phyloP scores from a whole-genome alignment of 1,140 invertebrate genomes.

The Notospermus geniculatus region DNA sequence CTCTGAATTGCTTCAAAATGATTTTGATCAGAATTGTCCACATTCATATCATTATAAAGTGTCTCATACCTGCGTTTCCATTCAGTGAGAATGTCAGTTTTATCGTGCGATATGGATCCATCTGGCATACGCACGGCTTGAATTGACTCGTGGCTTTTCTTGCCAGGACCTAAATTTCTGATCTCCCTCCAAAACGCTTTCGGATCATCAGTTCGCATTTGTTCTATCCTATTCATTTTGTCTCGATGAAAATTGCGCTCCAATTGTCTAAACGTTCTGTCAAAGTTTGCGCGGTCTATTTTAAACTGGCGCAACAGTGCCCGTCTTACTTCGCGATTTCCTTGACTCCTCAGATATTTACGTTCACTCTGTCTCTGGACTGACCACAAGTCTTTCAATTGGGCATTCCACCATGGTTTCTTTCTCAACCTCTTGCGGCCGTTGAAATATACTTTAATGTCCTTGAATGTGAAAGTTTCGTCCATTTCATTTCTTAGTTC shows the following conservation, averaged over 20 bases:
- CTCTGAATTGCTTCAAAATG: background rate
- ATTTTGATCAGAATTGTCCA: background rate
- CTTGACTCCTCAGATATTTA: background rate
- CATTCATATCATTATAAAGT: background rate
- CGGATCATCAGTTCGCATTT: background rate
- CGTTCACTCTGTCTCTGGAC: background rate
- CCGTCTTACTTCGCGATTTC: background rate
- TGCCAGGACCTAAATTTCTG: background rate
- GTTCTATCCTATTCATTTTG: constrained; percentile 2
- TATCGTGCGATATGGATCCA: background rate
- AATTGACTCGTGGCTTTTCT: background rate
- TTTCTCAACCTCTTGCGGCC: background rate
- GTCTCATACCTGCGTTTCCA: background rate
- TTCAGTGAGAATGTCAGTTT: background rate
- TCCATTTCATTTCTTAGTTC: constrained; percentile 6
- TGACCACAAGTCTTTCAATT: constrained; percentile 6
- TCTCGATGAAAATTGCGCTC: background rate
- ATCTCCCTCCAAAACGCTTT: constrained; percentile 4
- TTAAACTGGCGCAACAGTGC: background rate
- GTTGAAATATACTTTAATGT: background rate
- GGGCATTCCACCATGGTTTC: constrained; percentile 7
- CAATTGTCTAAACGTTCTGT: background rate
- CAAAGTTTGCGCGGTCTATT: background rate
- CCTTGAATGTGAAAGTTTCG: background rate
- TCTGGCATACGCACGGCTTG: background rate